These are phyloP conservation scores for Danio albolineatus DNA, from an alignment of 2,797 vertebrate genomes.

Conservation along the genomic window DNA sequence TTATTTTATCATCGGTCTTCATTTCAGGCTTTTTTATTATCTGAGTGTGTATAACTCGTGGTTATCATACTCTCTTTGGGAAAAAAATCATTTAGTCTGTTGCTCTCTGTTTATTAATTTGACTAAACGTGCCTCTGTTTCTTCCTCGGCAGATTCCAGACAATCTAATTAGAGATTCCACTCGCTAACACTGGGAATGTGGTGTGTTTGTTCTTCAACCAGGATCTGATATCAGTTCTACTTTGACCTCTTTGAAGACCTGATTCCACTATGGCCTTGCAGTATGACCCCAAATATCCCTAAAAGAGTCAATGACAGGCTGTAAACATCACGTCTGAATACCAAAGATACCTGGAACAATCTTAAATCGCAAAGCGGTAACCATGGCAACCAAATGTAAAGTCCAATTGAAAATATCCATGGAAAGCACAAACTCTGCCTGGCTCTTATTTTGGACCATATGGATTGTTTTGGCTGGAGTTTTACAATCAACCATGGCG, in stretches of 20 bases:
- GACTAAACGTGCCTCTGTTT: constrained; percentile 18
- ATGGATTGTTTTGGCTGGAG: constrained; percentile 42
- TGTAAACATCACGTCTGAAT: constrained; percentile 24
- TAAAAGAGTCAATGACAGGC: background rate
- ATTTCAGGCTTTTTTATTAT: background rate
- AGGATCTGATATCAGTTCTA: constrained; percentile 1
- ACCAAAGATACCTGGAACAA: constrained; percentile 34
- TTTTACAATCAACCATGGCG: constrained; percentile 15
- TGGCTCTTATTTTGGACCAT: constrained; percentile 54
- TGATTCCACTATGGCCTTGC: background rate
- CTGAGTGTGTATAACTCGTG: background rate
- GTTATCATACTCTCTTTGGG: background rate
- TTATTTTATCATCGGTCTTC: background rate
- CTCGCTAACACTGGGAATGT: constrained; percentile 1
- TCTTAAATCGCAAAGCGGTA: constrained; percentile 4
- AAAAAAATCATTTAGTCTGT: constrained; percentile 4
- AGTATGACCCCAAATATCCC: constrained; percentile 10
- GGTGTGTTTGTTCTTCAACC: background rate
- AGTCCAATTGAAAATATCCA: constrained; percentile 35
- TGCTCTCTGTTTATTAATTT: background rate
- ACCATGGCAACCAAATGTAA: constrained; percentile 34
- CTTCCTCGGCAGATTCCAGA: constrained; percentile 20
- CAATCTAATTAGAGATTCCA: background rate
- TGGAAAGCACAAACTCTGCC: constrained; percentile 28
- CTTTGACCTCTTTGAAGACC: constrained; percentile 24